These are phyloP conservation scores for Homalodisca vitripennis DNA, from an alignment of 1,140 invertebrate species.

Conservation along the genomic window DNA sequence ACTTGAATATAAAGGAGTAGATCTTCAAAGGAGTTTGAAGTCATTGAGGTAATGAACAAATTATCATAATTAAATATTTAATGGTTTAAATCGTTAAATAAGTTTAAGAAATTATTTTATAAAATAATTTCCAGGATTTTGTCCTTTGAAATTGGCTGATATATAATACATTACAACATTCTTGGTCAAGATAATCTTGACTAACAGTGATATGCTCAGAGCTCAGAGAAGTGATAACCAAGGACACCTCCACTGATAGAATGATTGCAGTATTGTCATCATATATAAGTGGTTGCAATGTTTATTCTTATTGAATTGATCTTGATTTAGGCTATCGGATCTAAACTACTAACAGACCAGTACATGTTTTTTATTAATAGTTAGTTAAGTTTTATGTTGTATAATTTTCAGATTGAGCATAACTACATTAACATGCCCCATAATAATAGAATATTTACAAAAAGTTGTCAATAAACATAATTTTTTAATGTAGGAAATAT, in stretches of 20 bases:
- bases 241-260: no score
- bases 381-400: no score
- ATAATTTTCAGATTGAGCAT: neutral
- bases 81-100: neutral
- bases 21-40: slow-evolving; percentile 35
- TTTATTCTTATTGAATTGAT: no score
- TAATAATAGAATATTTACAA: neutral
- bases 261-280: no score
- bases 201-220: no score
- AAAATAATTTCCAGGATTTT: neutral
- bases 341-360: no score
- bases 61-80: neutral
- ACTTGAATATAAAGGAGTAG: slow-evolving; percentile 36
- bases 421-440: neutral
- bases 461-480: neutral
- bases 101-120: neutral
- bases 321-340: no score
- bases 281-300: no score
- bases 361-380: neutral
- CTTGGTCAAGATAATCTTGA: neutral
- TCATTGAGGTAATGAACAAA: slow-evolving; percentile 35
- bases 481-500: neutral
- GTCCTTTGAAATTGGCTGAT: neutral
- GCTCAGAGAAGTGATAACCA: no score
- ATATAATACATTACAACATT: neutral